Percentiles rank a stretch among this genome's conserved stretches.
Evolutionary conservation across 2,797 vertebrate genomes (phyloP).

Genomic region (Melanotaenia nigrans): DNA sequence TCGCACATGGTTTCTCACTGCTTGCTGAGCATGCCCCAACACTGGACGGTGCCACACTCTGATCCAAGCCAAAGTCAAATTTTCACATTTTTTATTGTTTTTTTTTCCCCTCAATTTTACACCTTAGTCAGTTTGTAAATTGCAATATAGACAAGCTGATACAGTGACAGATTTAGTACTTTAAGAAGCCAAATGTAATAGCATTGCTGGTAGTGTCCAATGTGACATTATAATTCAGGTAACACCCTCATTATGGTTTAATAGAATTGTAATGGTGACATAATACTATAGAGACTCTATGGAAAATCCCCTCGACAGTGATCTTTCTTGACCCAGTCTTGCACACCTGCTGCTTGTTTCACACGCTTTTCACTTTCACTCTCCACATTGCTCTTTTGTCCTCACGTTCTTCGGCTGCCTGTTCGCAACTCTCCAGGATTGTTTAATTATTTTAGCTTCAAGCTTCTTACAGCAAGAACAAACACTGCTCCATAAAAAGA

Average conservation of each 20-base stretch:
- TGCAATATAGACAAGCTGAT: slow-evolving; percentile 33
- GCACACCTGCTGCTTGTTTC: slow-evolving; percentile 43
- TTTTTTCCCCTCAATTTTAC: slow-evolving; percentile 8
- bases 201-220: slow-evolving; percentile 56
- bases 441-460: slow-evolving; percentile 1
- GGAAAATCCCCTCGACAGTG: slow-evolving; percentile 63
- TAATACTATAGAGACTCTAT: slow-evolving; percentile 74
- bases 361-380: slow-evolving; percentile 7
- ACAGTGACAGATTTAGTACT: slow-evolving; percentile 46
- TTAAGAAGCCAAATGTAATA: slow-evolving; percentile 58
- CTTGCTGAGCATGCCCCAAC: slow-evolving; percentile 14
- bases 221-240: slow-evolving; percentile 64
- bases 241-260: slow-evolving; percentile 73
- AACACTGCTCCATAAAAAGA: slow-evolving; percentile 2
- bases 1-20: slow-evolving; percentile 40
- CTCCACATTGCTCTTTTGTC: slow-evolving; percentile 6
- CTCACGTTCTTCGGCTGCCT: slow-evolving; percentile 9
- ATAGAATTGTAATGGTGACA: slow-evolving; percentile 68
- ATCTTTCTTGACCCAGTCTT: slow-evolving; percentile 54
- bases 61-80: slow-evolving; percentile 4
- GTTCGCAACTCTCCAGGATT: not conserved
- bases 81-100: slow-evolving; percentile 12
- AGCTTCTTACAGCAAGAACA: slow-evolving; percentile 4
- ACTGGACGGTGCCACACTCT: slow-evolving; percentile 10
- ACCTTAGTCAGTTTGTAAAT: slow-evolving; percentile 16